Evolutionary conservation across 2,797 vertebrate genomes (phyloP).

Genomic region (Thamnophis elegans): DNA sequence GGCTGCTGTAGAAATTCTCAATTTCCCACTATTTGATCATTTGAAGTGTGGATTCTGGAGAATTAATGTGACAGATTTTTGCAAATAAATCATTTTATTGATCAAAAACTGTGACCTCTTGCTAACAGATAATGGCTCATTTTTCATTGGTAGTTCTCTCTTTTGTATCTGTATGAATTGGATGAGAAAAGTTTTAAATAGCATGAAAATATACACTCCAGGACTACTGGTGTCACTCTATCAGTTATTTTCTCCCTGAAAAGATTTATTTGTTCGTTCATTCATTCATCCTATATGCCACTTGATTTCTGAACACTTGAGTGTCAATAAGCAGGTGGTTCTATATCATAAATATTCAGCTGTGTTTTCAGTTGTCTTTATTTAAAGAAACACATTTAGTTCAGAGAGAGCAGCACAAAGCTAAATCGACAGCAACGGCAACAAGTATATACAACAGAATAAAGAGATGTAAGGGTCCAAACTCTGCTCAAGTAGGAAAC

Average conservation of each 20-base stretch:
- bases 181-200: not conserved
- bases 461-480: too few relatives aligned
- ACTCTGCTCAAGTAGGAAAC: too few relatives aligned
- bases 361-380: not conserved
- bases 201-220: not conserved
- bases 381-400: not conserved
- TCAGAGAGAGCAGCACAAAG: not conserved
- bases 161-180: not conserved
- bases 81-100: not conserved
- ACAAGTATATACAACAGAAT: not conserved
- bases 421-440: not conserved
- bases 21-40: not conserved
- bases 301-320: not conserved
- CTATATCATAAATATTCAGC: not conserved
- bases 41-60: not conserved
- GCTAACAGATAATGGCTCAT: not conserved
- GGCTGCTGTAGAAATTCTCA: not conserved
- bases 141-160: not conserved
- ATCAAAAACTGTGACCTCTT: not conserved
- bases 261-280: not conserved
- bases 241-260: not conserved
- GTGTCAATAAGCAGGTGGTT: not conserved
- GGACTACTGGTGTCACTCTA: not conserved
- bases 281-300: not conserved
- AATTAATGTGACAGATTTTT: not conserved